Conservation (phyloP, 2,888 invertebrate species). For the Acleris sparsana region DNA sequence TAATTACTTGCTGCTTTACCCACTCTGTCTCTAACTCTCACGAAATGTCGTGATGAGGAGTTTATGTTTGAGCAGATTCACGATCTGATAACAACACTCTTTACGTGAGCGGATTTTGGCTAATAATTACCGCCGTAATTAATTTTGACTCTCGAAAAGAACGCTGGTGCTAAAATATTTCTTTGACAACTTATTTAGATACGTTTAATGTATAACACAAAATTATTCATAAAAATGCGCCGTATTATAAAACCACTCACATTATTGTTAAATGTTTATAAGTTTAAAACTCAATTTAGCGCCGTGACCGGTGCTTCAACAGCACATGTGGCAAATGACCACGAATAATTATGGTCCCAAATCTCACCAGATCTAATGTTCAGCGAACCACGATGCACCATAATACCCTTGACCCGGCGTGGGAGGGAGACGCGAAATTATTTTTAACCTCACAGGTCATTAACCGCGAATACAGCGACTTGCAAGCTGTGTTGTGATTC, state of each 20-base stretch:
- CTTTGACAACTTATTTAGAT: too few relatives aligned
- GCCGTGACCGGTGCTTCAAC: conserved; percentile 29
- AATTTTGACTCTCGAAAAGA: conserved; percentile 5
- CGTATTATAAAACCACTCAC: background rate
- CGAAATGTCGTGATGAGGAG: conserved; percentile 65
- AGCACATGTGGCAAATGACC: conserved; percentile 33
- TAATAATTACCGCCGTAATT: conserved; percentile 35
- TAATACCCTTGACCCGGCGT: conserved; percentile 69
- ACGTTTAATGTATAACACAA: too few relatives aligned
- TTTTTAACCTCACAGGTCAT: conserved; percentile 69
- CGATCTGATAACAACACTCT: conserved; percentile 67
- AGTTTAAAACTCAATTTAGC: background rate
- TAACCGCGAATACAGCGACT: conserved; percentile 58
- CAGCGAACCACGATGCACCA: conserved; percentile 39
- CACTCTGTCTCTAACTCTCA: conserved; percentile 47
- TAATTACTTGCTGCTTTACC: conserved; percentile 40
- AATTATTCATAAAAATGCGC: too few relatives aligned
- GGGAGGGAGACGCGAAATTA: conserved; percentile 63
- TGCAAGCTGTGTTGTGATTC: conserved; percentile 47
- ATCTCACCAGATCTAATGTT: conserved; percentile 36
- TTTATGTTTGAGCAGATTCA: conserved; percentile 61
- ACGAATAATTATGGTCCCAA: conserved; percentile 49
- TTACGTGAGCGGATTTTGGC: conserved; percentile 57
- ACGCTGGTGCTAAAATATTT: background rate
- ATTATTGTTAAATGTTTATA: background rate